These are phyloP conservation scores for Myripristis murdjan DNA, from an alignment of 2,797 vertebrate species.

Conservation along the genomic window DNA sequence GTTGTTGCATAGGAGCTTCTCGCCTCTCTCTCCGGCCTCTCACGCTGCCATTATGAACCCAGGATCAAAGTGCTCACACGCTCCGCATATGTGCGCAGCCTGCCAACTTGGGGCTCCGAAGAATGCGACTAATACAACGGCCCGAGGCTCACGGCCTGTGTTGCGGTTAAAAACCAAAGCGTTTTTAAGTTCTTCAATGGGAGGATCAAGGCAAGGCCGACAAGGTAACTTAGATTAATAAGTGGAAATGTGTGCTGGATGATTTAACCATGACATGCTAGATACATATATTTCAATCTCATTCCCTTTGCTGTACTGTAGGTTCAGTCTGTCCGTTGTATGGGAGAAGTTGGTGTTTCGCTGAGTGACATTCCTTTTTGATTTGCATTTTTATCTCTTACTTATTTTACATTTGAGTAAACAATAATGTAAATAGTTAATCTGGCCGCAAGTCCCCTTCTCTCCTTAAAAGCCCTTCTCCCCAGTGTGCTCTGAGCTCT, in stretches of 20 bases:
- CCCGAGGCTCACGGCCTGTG: background rate
- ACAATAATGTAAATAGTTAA: background rate
- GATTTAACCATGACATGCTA: too few relatives aligned
- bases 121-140: background rate
- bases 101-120: too few relatives aligned
- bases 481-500: constrained; percentile 18
- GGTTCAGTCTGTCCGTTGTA: too few relatives aligned
- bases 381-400: constrained; percentile 8
- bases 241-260: too few relatives aligned
- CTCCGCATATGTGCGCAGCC: too few relatives aligned
- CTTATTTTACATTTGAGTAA: constrained; percentile 25
- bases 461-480: constrained; percentile 1
- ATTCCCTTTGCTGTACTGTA: too few relatives aligned
- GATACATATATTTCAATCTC: too few relatives aligned
- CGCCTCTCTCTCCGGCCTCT: background rate
- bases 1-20: background rate
- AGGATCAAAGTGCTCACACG: background rate
- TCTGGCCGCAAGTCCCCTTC: background rate
- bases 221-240: too few relatives aligned
- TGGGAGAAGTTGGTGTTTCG: too few relatives aligned
- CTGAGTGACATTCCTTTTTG: constrained; percentile 5
- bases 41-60: background rate
- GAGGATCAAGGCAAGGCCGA: too few relatives aligned
- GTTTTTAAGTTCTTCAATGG: too few relatives aligned
- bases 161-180: background rate